A percentile compares a stretch with the other conserved stretches of the same genome.
phyloP scores from a whole-genome alignment of 2,797 vertebrate genomes.

The Syngnathus rostellatus region DNA sequence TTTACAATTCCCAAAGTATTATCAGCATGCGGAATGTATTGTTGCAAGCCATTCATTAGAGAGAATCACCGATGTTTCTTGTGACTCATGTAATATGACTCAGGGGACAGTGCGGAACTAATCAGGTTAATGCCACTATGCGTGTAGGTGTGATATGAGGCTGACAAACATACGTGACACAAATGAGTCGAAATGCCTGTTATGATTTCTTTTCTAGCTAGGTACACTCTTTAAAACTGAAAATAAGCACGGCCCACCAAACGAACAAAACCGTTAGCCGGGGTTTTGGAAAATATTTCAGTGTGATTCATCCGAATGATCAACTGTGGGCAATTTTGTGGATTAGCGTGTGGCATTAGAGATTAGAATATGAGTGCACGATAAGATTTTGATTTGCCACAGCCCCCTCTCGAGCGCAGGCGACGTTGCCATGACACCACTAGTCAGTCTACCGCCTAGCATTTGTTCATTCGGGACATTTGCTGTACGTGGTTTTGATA shows the following conservation, averaged over 20 bases:
- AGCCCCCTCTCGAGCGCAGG: neutral
- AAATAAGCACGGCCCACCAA: neutral
- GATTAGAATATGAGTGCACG: constrained; percentile 20
- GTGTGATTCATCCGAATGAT: constrained; percentile 24
- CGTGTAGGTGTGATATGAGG: neutral
- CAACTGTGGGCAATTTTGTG: constrained; percentile 11
- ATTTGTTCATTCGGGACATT: constrained; percentile 21
- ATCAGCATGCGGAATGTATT: constrained; percentile 8
- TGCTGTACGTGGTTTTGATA: neutral
- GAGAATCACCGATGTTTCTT: neutral
- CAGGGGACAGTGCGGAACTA: neutral
- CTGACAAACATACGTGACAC: neutral
- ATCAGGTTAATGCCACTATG: neutral
- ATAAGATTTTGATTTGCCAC: constrained; percentile 13
- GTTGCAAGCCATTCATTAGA: neutral
- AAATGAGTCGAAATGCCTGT: neutral
- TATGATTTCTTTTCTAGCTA: neutral
- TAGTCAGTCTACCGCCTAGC: neutral
- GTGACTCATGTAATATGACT: constrained; percentile 1
- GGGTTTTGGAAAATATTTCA: neutral
- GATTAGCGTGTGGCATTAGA: constrained; percentile 20
- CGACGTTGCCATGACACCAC: constrained; percentile 8
- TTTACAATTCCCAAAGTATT: constrained; percentile 10
- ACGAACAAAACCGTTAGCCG: neutral
- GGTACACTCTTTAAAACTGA: neutral